Percentiles rank a stretch among this genome's conserved stretches.
Conservation (phyloP, 2,797 vertebrate genomes). For the Anabas testudineus region DNA sequence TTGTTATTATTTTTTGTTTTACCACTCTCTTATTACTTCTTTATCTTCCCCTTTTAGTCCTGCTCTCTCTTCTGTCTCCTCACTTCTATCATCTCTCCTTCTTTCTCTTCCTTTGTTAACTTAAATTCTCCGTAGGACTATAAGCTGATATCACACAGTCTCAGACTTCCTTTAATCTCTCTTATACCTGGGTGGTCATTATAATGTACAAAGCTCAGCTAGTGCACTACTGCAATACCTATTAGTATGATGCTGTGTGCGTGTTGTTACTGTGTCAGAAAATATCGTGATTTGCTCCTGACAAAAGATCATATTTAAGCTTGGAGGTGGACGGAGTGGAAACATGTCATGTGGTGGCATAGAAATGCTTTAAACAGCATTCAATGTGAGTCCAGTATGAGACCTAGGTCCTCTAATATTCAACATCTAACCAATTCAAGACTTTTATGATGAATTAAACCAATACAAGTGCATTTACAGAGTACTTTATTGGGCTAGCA, state of each 20-base stretch:
- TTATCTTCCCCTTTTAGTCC: constrained; percentile 62
- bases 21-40: constrained; percentile 43
- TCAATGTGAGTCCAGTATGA: background rate
- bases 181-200: constrained; percentile 56
- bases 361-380: background rate
- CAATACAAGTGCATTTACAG: background rate
- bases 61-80: constrained; percentile 65
- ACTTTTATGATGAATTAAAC: background rate
- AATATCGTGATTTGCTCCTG: constrained; percentile 14
- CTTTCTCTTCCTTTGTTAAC: constrained; percentile 64
- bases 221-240: constrained; percentile 33
- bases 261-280: background rate
- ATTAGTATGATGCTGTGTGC: constrained; percentile 27
- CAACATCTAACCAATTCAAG: background rate
- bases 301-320: constrained; percentile 9
- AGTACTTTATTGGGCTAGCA: background rate
- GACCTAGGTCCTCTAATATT: background rate
- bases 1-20: constrained; percentile 25
- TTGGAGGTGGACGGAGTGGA: background rate
- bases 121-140: constrained; percentile 68
- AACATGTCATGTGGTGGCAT: background rate
- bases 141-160: constrained; percentile 66
- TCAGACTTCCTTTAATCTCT: constrained; percentile 64
- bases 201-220: constrained; percentile 33
- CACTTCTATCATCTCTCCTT: constrained; percentile 58